Percentiles rank a stretch among this genome's conserved stretches.
phyloP scores from a whole-genome alignment of 2,113 vertebrate genomes.

The Anhinga anhinga region DNA sequence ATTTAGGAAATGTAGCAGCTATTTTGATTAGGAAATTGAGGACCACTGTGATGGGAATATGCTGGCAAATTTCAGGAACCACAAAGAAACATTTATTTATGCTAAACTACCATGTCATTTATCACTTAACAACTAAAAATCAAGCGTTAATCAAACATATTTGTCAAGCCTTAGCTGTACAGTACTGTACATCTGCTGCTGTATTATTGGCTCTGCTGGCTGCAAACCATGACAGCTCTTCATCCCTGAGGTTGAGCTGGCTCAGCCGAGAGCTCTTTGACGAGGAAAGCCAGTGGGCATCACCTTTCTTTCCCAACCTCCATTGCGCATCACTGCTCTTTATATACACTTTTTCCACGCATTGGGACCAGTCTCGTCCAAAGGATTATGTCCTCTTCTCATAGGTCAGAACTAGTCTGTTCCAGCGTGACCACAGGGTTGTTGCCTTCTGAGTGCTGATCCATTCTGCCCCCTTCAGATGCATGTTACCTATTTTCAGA shows the following conservation, averaged over 20 bases:
- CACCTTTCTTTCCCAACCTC: not conserved
- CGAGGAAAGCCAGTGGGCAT: rapidly evolving
- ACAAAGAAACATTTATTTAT: not conserved
- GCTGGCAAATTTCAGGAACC: not conserved
- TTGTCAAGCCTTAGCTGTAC: not conserved
- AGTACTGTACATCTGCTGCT: not conserved
- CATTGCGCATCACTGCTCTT: not conserved
- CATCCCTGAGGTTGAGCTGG: not conserved
- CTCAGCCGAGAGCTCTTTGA: not conserved
- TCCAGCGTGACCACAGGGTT: not conserved
- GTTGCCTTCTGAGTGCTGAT: not conserved
- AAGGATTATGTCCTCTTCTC: not conserved
- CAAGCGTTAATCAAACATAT: not conserved
- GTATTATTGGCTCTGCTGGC: not conserved
- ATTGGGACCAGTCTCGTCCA: rapidly evolving
- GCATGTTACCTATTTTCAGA: not conserved
- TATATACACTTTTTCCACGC: not conserved
- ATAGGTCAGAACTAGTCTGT: not conserved
- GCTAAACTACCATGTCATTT: not conserved
- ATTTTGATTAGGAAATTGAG: not conserved
- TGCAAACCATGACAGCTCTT: not conserved
- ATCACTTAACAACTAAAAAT: not conserved
- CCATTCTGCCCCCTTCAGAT: not conserved
- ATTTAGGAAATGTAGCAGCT: not conserved
- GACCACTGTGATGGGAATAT: not conserved